Evolutionary conservation across 1,140 invertebrate genomes (phyloP).

Genomic region (Orussus abietinus): DNA sequence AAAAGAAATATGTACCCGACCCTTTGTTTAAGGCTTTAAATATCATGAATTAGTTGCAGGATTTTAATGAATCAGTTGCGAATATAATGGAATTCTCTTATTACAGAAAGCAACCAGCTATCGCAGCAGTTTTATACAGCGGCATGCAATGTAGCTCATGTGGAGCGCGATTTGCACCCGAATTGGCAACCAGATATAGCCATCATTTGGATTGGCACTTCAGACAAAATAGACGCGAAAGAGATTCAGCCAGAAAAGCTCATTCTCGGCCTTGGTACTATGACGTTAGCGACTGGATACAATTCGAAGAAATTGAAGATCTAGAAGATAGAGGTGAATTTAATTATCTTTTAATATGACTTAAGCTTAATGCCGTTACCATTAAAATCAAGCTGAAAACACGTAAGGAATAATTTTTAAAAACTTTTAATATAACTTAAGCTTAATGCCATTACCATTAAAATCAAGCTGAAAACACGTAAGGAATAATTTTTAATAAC

Average conservation of each 20-base stretch:
- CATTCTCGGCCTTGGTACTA: slow-evolving; percentile 87
- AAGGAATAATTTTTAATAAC: too few relatives aligned
- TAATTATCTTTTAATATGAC: not conserved
- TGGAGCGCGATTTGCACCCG: slow-evolving; percentile 83
- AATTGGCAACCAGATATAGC: slow-evolving; percentile 82
- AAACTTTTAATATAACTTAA: too few relatives aligned
- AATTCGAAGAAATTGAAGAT: slow-evolving; percentile 93
- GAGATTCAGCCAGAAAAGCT: slow-evolving; percentile 77
- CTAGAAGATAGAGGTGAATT: slow-evolving; percentile 78
- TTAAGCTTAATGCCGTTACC: too few relatives aligned
- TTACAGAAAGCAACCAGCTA: slow-evolving; percentile 61
- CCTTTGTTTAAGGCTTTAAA: too few relatives aligned
- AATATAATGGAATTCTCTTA: too few relatives aligned
- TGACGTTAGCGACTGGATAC: slow-evolving; percentile 85
- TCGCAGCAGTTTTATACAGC: slow-evolving; percentile 69
- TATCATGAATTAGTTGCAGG: too few relatives aligned
- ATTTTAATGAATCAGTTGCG: too few relatives aligned
- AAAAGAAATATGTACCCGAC: too few relatives aligned
- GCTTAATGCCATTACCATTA: too few relatives aligned
- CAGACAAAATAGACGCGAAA: slow-evolving; percentile 82
- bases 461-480: too few relatives aligned
- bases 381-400: too few relatives aligned
- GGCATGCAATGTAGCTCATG: slow-evolving; percentile 95
- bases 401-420: too few relatives aligned
- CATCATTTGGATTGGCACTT: slow-evolving; percentile 98